Evolutionary conservation across 2,113 vertebrate species (phyloP).

Genomic region (Entelurus aequoreus): DNA sequence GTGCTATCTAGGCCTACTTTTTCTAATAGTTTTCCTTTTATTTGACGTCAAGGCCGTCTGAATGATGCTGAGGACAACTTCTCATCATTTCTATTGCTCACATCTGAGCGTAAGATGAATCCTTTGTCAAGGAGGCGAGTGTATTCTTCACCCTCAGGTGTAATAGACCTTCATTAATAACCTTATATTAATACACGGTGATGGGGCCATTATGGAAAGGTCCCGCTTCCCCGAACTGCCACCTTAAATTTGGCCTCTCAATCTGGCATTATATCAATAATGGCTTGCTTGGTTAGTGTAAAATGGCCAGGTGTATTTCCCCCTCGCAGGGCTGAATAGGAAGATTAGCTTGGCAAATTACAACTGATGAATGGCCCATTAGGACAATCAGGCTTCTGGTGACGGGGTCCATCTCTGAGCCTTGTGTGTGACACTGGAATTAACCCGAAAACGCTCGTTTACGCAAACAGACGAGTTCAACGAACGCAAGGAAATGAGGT

Average conservation of each 20-base stretch:
- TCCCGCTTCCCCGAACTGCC: slow-evolving; percentile 28
- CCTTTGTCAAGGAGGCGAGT: not conserved
- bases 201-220: slow-evolving; percentile 26
- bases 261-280: slow-evolving; percentile 48
- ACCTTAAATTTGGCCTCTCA: slow-evolving; percentile 41
- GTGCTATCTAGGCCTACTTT: too few relatives aligned
- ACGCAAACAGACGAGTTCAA: too few relatives aligned
- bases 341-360: slow-evolving; percentile 54
- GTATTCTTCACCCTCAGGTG: slow-evolving; percentile 4
- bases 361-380: slow-evolving; percentile 50
- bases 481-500: not conserved
- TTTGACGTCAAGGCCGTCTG: slow-evolving; percentile 2
- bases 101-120: slow-evolving; percentile 5
- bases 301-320: slow-evolving; percentile 39
- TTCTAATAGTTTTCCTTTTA: not conserved
- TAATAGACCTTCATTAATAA: slow-evolving; percentile 22
- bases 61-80: not conserved
- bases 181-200: slow-evolving; percentile 19
- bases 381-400: slow-evolving; percentile 42
- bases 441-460: not conserved
- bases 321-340: slow-evolving; percentile 43
- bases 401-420: slow-evolving; percentile 14
- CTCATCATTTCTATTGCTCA: not conserved
- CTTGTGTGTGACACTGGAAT: slow-evolving; percentile 10
- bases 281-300: slow-evolving; percentile 47